A percentile compares a stretch with the other conserved stretches of the same genome.
phyloP scores from a whole-genome alignment of 2,797 vertebrate species.

The Rousettus madagascariensis region DNA sequence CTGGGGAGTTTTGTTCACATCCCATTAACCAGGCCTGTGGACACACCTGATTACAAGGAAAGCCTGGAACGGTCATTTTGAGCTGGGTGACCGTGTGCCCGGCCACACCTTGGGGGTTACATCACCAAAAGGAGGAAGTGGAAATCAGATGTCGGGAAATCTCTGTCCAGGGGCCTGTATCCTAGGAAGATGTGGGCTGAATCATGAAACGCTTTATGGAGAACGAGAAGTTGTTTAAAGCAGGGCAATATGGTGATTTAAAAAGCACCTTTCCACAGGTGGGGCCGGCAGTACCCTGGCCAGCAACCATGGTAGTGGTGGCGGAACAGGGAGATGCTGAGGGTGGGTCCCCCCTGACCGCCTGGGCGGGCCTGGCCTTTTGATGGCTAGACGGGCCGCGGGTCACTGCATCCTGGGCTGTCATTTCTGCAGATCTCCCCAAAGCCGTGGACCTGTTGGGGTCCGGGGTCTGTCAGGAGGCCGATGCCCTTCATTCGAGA shows the following conservation, averaged over 20 bases:
- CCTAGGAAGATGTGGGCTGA: not conserved
- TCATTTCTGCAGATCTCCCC: not conserved
- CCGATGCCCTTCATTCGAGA: not conserved
- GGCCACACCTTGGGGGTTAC: not conserved
- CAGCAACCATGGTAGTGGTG: not conserved
- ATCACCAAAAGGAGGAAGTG: not conserved
- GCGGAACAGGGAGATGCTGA: not conserved
- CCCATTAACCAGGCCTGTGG: not conserved
- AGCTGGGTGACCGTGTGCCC: not conserved
- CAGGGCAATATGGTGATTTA: not conserved
- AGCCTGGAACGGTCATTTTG: not conserved
- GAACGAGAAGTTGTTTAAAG: not conserved
- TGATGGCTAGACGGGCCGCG: not conserved
- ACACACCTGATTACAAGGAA: not conserved
- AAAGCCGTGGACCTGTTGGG: not conserved
- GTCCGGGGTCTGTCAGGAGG: not conserved
- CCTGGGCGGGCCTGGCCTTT: not conserved
- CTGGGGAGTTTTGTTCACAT: not conserved
- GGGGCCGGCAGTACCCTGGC: not conserved
- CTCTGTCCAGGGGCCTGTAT: not conserved
- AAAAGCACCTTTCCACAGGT: not conserved
- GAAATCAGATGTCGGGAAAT: not conserved
- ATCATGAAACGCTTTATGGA: not conserved
- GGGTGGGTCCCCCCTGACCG: not conserved
- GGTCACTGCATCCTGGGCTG: fast-evolving